Evolutionary conservation across 2,113 vertebrate species (phyloP).

Genomic region (Bubalus kerabau): DNA sequence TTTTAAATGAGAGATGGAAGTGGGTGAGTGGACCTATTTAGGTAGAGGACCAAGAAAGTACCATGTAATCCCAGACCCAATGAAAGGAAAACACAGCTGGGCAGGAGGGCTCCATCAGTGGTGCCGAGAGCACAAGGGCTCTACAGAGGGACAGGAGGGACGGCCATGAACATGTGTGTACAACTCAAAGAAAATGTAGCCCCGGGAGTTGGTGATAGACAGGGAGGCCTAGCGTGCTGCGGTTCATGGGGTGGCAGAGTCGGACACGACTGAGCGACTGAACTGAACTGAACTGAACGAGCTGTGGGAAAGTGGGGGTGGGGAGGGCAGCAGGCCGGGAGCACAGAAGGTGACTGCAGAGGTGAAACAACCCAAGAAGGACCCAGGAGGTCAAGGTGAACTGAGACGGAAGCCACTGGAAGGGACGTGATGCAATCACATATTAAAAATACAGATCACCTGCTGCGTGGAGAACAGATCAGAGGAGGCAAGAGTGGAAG

Average conservation of each 20-base stretch:
- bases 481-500: background rate
- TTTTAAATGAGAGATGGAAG: background rate
- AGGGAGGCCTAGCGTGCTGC: no score
- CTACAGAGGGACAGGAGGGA: background rate
- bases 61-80: background rate
- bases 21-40: background rate
- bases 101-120: background rate
- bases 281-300: no score
- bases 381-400: background rate
- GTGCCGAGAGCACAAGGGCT: background rate
- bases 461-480: background rate
- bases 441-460: background rate
- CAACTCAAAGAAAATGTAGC: background rate
- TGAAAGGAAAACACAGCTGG: background rate
- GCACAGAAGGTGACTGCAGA: background rate
- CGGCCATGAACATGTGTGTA: background rate
- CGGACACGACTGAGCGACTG: no score
- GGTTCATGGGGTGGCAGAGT: no score
- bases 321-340: background rate
- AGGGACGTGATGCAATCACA: background rate
- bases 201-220: background rate
- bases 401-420: background rate
- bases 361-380: background rate
- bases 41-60: background rate
- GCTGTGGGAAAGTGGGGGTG: background rate